Base-by-base conservation (phyloP, 2,888 invertebrate genomes). In the Caprella mutica region DNA sequence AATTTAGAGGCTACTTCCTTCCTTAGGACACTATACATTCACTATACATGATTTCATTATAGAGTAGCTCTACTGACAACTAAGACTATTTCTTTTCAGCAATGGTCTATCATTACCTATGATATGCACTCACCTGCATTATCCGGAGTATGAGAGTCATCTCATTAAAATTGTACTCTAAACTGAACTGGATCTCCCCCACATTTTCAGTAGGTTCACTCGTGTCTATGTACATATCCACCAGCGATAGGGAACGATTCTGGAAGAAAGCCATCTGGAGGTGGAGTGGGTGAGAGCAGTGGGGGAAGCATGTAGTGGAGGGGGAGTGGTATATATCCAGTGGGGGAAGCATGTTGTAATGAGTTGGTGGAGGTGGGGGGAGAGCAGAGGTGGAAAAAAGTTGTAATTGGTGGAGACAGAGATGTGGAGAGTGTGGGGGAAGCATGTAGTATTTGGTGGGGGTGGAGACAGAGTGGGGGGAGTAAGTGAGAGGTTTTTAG, bases 201-300 rank as follows among this genome's bases (percentile, higher is more conserved):
- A 91, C 90, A 76, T 90, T 90, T 77, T 91, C 91, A 67, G 86
- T 86, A 1, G 90, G 86, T 74, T 91, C 91, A 59, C 87, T 83
- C 75, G 87, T 89, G 77, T 91, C 91, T 75, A 90, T 88, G 78
- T 90, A 90, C 88, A 91, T 91, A 73, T 90, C 90, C 74, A 89
- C 87, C 80, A 90, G 78, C 33, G 88, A 89, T 71, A 90, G 84
- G 70, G 87, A 88, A 72, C 89, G 84, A 75, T 84, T 89, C 80
- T 90, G 84, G 70, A 85, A 80, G 75, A 85, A 86, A 66, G 80
- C 80, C 78, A 80, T 81, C 81, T 81, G 77, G 39, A 12, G 55
- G 48, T 26, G 30, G 24, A 14, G 9, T 44, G 19, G 26, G 24
- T 12, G 33, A 12, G 33, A 33, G 33, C 19, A 23, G 23, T 21